Percentiles rank a stretch among this genome's conserved stretches.
These are phyloP conservation scores for Enteromius treurensis DNA, from an alignment of 2,797 vertebrate genomes.

Conservation along the genomic window DNA sequence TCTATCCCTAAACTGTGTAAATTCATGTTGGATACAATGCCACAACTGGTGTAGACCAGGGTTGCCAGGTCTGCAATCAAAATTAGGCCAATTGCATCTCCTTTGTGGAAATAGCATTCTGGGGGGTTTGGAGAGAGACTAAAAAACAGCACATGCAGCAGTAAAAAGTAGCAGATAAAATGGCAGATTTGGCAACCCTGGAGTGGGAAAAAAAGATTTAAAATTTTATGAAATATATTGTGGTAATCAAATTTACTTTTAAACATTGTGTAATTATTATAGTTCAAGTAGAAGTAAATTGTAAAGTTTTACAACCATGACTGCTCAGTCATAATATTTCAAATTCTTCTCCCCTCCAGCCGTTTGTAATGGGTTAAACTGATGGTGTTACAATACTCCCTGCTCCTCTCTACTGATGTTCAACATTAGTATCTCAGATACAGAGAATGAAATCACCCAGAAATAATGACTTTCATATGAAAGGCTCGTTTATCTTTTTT, in stretches of 20 bases:
- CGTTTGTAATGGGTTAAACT: not conserved
- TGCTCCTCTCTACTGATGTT: not conserved
- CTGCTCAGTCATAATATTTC: not conserved
- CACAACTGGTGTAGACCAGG: not conserved
- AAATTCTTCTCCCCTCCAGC: not conserved
- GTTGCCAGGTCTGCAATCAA: not conserved
- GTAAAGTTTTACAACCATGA: not conserved
- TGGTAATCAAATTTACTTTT: not conserved
- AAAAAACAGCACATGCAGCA: not conserved
- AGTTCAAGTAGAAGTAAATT: not conserved
- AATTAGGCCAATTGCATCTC: not conserved
- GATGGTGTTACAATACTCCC: not conserved
- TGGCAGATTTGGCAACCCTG: not conserved
- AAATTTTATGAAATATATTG: not conserved
- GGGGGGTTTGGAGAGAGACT: not conserved
- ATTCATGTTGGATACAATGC: not conserved
- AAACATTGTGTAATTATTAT: not conserved
- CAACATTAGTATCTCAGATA: not conserved
- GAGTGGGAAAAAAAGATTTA: not conserved
- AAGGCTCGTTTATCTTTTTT: not conserved
- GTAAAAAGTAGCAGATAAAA: not conserved
- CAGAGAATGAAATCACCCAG: not conserved
- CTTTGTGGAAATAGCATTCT: not conserved
- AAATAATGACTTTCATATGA: slow-evolving; percentile 1
- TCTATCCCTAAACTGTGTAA: not conserved